phyloP scores from a whole-genome alignment of 2,797 vertebrate species.

The Poecile montanus region DNA sequence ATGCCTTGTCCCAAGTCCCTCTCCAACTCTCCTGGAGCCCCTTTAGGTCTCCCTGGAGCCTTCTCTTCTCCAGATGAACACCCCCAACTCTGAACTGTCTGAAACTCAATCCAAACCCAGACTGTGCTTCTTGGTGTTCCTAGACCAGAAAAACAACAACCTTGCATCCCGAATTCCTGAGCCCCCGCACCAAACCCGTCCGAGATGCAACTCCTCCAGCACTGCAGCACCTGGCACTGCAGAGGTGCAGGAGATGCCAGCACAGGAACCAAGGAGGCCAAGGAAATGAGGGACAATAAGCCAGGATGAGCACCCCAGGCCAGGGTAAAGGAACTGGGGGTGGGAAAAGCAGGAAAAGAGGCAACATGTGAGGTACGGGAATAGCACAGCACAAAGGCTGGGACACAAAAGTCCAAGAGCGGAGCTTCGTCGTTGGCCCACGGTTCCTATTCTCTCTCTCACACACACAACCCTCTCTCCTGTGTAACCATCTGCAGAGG shows the following conservation, averaged over 20 bases:
- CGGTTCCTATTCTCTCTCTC: neutral
- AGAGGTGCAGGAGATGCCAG: neutral
- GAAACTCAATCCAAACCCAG: constrained; percentile 4
- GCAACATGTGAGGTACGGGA: constrained; percentile 21
- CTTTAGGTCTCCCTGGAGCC: fast-evolving
- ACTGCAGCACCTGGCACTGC: neutral
- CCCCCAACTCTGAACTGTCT: neutral
- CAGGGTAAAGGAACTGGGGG: neutral
- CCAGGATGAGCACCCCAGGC: neutral
- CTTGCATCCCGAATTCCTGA: neutral
- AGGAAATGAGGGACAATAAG: neutral
- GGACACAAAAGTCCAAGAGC: neutral
- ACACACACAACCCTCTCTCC: constrained; percentile 22
- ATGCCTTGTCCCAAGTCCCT: neutral
- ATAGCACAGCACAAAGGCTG: constrained; percentile 42
- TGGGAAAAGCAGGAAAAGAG: neutral
- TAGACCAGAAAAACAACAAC: neutral
- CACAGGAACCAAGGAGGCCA: neutral
- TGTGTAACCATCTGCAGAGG: constrained; percentile 38
- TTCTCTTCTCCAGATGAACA: neutral
- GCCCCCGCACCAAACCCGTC: neutral
- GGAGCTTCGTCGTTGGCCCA: constrained; percentile 11
- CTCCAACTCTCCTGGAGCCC: neutral
- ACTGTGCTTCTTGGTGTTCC: neutral
- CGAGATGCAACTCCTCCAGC: neutral